A percentile compares a stretch with the other conserved stretches of the same genome.
Conservation (phyloP, 2,888 invertebrate species). For the Lithophane socia region DNA sequence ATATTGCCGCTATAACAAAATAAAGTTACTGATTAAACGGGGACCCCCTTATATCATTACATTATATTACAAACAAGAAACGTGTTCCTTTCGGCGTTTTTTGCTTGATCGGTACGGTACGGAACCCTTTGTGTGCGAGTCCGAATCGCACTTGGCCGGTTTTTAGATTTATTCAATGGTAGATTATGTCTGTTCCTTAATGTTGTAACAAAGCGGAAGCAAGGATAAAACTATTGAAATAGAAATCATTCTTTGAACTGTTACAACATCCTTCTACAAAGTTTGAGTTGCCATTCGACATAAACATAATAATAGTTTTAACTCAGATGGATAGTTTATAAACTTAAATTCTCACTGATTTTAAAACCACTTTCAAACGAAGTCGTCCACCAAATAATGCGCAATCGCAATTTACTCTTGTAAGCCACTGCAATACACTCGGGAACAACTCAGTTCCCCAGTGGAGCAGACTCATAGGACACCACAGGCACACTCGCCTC, state of each 20-base stretch:
- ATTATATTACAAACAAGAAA: too few species aligned
- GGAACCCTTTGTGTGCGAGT: too few species aligned
- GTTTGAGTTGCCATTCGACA: neutral
- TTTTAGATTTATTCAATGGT: slow-evolving; percentile 37
- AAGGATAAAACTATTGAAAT: neutral
- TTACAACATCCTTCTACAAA: slow-evolving; percentile 12
- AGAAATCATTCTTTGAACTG: neutral
- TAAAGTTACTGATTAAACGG: too few species aligned
- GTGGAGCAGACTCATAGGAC: neutral
- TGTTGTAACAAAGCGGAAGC: neutral
- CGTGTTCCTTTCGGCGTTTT: too few species aligned
- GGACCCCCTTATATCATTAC: too few species aligned
- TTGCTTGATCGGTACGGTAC: too few species aligned
- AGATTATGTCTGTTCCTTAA: slow-evolving; percentile 14
- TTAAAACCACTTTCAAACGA: slow-evolving; percentile 4
- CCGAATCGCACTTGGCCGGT: too few species aligned
- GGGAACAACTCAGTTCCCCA: neutral
- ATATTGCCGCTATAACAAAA: too few species aligned
- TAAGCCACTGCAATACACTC: slow-evolving; percentile 5
- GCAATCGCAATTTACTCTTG: slow-evolving; percentile 5
- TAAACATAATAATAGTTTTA: slow-evolving; percentile 25
- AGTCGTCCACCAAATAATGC: slow-evolving; percentile 19
- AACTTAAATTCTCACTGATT: slow-evolving; percentile 9
- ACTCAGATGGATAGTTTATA: neutral
- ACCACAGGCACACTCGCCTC: neutral